phyloP scores from a whole-genome alignment of 1,140 invertebrate genomes.

The Cydia splendana region DNA sequence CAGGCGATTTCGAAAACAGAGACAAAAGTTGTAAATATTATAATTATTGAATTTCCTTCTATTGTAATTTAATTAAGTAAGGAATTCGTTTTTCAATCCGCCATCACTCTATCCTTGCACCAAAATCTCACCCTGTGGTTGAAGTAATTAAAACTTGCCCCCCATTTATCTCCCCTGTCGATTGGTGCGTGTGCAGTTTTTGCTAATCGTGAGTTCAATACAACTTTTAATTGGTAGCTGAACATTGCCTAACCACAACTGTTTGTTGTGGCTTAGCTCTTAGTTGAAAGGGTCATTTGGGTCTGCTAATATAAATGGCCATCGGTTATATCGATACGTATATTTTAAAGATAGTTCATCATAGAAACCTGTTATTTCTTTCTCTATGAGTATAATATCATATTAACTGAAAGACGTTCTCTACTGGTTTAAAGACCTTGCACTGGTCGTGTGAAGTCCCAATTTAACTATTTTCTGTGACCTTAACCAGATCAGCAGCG shows the following conservation, averaged over 20 bases:
- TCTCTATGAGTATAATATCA: no score
- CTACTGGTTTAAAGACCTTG: no score
- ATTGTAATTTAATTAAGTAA: no score
- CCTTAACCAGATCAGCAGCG: no score
- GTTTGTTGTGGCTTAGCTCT: constrained; percentile 8
- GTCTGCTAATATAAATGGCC: neutral
- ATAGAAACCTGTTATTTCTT: no score
- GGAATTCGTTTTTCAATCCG: neutral
- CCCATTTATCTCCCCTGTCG: constrained; percentile 29
- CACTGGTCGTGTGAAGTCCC: no score
- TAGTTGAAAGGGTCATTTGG: neutral
- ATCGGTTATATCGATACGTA: neutral
- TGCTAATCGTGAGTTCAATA: constrained; percentile 32
- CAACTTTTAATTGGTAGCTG: constrained; percentile 31
- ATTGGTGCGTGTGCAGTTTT: constrained; percentile 32
- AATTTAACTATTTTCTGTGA: no score
- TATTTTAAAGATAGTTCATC: neutral
- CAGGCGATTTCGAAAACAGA: no score
- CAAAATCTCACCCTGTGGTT: constrained; percentile 5
- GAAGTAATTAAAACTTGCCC: constrained; percentile 32
- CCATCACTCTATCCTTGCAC: neutral
- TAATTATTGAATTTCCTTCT: no score
- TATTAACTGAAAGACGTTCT: no score
- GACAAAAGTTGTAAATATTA: no score
- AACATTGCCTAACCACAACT: neutral